Evolutionary conservation across 92 coral and sea anemone species (phyloP).

Genomic region (Epizoanthus scotinus): DNA sequence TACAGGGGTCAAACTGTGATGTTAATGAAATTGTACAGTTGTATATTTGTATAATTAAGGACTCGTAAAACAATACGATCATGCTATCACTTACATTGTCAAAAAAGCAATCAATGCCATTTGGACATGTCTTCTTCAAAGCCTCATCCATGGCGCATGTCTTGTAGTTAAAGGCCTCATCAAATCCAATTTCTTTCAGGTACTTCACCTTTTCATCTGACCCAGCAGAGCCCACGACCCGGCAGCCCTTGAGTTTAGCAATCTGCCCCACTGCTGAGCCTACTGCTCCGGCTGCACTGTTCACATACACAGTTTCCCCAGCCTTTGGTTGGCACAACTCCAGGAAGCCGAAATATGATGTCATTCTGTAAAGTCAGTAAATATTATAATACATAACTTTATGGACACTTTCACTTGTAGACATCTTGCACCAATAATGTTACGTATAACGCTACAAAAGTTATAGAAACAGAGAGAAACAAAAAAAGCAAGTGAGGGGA

Average conservation of each 20-base stretch:
- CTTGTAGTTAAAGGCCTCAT: conserved; percentile 60
- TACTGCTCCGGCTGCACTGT: conserved; percentile 64
- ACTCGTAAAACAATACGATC: not conserved
- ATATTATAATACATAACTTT: too few species aligned
- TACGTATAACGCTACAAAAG: too few species aligned
- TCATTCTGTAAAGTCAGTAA: conserved; percentile 30
- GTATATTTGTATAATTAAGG: too few species aligned
- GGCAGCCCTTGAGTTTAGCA: conserved; percentile 57
- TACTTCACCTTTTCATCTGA: conserved; percentile 59
- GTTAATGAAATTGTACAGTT: too few species aligned
- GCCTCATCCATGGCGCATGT: conserved; percentile 54
- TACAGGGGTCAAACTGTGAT: too few species aligned
- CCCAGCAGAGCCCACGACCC: conserved; percentile 64
- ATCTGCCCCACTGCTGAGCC: conserved; percentile 60
- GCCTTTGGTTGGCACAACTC: conserved; percentile 51
- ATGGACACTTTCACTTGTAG: too few species aligned
- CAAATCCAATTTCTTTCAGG: conserved; percentile 58
- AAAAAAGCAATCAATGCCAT: conserved; percentile 61
- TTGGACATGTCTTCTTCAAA: conserved; percentile 51
- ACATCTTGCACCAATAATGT: too few species aligned
- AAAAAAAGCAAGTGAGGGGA: too few species aligned
- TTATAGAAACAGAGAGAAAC: too few species aligned
- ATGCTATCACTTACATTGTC: conserved; percentile 47
- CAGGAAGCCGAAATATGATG: conserved; percentile 57
- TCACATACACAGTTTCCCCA: conserved; percentile 61